Conservation (phyloP, 2,113 vertebrate species). For the Ploceus nigricollis region DNA sequence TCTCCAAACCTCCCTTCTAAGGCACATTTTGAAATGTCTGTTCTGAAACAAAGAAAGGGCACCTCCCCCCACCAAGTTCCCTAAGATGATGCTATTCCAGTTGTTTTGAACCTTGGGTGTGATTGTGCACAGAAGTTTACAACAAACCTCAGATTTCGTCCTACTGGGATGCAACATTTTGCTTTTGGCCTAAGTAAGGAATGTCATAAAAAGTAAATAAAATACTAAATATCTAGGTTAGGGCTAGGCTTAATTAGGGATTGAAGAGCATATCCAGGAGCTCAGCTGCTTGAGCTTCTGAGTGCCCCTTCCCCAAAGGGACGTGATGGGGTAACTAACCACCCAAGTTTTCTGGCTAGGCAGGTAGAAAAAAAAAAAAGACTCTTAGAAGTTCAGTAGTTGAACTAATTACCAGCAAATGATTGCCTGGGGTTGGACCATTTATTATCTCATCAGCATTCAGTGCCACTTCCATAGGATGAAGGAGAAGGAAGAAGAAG, state of each 20-base stretch:
- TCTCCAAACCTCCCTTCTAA: not conserved
- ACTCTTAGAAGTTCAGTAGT: conserved; percentile 49
- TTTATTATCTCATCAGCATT: conserved; percentile 63
- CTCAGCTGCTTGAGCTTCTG: not conserved
- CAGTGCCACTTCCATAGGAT: conserved; percentile 31
- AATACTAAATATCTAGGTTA: not conserved
- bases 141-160: not conserved
- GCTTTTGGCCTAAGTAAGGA: not conserved
- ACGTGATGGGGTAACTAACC: not conserved
- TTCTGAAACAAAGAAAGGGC: not conserved
- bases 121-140: not conserved
- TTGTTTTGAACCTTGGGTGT: not conserved
- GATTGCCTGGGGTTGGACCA: conserved; percentile 58
- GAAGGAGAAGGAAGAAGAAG: conserved; percentile 30
- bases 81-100: not conserved
- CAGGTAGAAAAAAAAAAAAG: conserved; percentile 24
- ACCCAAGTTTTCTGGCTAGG: conserved; percentile 45
- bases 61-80: not conserved
- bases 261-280: not conserved
- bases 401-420: conserved; percentile 67
- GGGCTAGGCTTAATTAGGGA: not conserved
- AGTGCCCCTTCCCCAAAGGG: not conserved
- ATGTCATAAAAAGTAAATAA: not conserved
- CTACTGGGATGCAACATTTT: not conserved
- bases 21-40: not conserved